Base-by-base conservation (phyloP, 2,888 invertebrate species). In the Eristalinus aeneus region DNA sequence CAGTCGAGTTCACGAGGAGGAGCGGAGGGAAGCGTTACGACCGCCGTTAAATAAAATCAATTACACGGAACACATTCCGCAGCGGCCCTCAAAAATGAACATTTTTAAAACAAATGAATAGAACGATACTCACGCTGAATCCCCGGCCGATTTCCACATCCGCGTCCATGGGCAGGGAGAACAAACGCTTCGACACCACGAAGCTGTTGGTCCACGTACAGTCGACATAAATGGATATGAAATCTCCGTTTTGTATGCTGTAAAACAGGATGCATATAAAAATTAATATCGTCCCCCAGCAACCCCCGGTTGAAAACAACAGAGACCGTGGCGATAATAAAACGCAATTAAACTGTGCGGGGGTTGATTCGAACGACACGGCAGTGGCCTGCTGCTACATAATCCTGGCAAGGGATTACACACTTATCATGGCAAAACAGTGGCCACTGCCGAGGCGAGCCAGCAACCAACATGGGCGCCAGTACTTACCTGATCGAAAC, bases 181-280 rank as follows among this genome's bases (percentile, higher is more conserved):
- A 91, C 72, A 92, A 89, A 67, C 92, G 92, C 89, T 92, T 92
- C 78, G 92, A 92, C 74, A 92, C 92, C 87, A 92, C 91, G 89
- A 92, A 92, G 89, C 92, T 92, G 89, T 92, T 92, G 88, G 91
- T 91, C 92, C 92, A 92, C 88, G 89, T 88, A 88, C 92, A 92
- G 89, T 92, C 92, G 87, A 92, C 90, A 88, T 92, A 92, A 89
- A 92, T 91, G 88, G 92, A 92, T 89, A 92, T 92, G 83, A 92
- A 92, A 90, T 92, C 92, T 81, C 92, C 92, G 90, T 92, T 92
- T 89, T 91, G 91, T 89, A 92, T 90, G 89, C 92, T 92, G 85
- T 54, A 81, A 72, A 85, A 85, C 73, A 73, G 72, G 79, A 72
- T 36, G n/a, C 73, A 85, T 73, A 46, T 46, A 75, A 76, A 85